phyloP scores from a whole-genome alignment of 2,797 vertebrate species.

The Cryptoprocta ferox region DNA sequence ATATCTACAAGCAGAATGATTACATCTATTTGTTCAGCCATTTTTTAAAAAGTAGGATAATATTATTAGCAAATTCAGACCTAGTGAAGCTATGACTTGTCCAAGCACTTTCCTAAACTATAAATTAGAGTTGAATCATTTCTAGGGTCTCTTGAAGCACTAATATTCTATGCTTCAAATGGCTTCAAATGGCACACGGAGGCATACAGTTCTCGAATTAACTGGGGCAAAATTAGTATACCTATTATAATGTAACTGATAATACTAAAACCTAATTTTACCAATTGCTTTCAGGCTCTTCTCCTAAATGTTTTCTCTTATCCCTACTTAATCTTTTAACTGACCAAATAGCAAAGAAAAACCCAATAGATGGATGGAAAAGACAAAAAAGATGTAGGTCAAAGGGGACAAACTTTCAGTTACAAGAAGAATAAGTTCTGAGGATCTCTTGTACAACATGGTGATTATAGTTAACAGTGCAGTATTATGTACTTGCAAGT shows the following conservation, averaged over 20 bases:
- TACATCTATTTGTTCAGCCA: background rate
- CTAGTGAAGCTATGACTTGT: background rate
- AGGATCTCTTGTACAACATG: background rate
- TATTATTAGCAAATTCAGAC: constrained; percentile 1
- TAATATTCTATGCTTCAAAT: constrained; percentile 1
- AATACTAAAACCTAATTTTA: constrained; percentile 47
- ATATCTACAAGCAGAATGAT: background rate
- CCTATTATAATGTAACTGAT: background rate
- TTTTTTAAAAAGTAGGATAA: background rate
- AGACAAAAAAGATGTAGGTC: background rate
- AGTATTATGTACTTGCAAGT: background rate
- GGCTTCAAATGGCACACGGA: constrained; percentile 14
- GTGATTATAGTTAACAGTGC: background rate
- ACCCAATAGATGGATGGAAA: background rate
- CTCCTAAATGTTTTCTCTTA: constrained; percentile 39
- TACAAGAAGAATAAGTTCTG: background rate
- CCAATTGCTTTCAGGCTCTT: constrained; percentile 1
- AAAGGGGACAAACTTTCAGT: background rate
- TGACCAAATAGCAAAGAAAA: background rate
- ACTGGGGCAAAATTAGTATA: background rate
- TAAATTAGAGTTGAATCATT: constrained; percentile 10
- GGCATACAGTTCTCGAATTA: background rate
- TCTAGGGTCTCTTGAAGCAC: background rate
- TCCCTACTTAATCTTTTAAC: constrained; percentile 42
- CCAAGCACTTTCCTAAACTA: constrained; percentile 15